Conservation (phyloP, 2,888 invertebrate genomes). For the Nomada hirtipes region DNA sequence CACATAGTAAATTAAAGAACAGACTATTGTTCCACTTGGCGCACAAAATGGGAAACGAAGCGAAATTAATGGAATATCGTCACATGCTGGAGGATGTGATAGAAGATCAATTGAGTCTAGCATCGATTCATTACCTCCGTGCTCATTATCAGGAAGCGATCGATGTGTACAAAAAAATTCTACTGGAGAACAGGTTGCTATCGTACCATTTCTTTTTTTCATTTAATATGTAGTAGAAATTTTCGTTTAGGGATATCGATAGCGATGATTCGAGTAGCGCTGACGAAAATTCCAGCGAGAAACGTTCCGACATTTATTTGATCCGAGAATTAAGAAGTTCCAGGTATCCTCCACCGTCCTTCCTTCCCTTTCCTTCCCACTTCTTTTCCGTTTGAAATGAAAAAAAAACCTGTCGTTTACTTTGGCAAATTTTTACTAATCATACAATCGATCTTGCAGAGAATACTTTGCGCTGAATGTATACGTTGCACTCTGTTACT, state of each 20-base stretch:
- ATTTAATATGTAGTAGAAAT: not conserved
- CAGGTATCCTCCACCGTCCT: conserved; percentile 61
- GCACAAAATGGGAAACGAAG: conserved; percentile 96
- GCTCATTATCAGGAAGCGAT: conserved; percentile 99
- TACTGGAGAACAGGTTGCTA: conserved; percentile 94
- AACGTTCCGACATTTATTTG: conserved; percentile 57
- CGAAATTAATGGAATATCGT: conserved; percentile 92
- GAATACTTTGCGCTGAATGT: conserved; percentile 97
- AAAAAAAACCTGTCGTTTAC: not conserved
- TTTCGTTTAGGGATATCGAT: conserved; percentile 33
- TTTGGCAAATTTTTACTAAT: not conserved
- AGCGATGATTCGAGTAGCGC: conserved; percentile 35
- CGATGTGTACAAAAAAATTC: conserved; percentile 97
- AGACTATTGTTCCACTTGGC: conserved; percentile 96
- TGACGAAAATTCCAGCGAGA: conserved; percentile 18
- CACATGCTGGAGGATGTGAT: conserved; percentile 93
- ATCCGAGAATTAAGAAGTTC: conserved; percentile 57
- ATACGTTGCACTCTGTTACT: conserved; percentile 98
- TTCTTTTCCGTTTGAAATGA: not conserved
- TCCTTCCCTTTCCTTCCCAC: not conserved
- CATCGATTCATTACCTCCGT: conserved; percentile 97
- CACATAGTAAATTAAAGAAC: conserved; percentile 89
- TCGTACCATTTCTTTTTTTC: not conserved
- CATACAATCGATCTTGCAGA: conserved; percentile 44
- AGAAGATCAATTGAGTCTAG: conserved; percentile 97